phyloP scores from a whole-genome alignment of 2,888 invertebrate species.

The Ferrisia virgata region DNA sequence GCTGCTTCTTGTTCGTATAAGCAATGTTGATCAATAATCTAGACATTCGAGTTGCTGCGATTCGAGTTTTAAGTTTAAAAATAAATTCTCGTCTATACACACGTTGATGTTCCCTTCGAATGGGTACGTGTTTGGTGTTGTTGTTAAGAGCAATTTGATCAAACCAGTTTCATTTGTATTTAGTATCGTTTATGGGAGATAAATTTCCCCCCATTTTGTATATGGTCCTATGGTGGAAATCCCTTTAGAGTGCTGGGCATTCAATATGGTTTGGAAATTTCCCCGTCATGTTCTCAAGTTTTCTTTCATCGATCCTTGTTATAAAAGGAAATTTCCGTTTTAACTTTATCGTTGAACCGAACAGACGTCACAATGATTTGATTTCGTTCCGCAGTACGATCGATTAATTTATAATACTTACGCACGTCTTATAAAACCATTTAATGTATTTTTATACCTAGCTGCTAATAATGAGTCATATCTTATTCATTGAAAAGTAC shows the following conservation, averaged over 20 bases:
- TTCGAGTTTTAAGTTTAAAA: neutral
- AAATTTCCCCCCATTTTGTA: neutral
- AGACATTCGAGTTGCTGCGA: neutral
- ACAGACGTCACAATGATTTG: neutral
- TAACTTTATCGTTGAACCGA: neutral
- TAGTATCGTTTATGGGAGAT: too few species aligned
- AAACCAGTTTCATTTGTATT: neutral
- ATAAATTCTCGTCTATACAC: neutral
- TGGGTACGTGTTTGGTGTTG: too few species aligned
- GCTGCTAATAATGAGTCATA: neutral
- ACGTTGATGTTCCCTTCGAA: neutral
- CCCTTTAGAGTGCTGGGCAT: neutral
- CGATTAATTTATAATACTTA: neutral
- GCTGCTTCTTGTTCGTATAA: too few species aligned
- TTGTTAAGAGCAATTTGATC: neutral
- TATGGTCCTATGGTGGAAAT: neutral
- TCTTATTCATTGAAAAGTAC: neutral
- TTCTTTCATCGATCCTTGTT: too few species aligned
- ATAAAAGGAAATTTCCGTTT: too few species aligned
- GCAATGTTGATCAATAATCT: slow-evolving; percentile 6
- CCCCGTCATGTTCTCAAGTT: too few species aligned
- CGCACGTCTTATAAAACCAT: too few species aligned
- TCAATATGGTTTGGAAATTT: neutral
- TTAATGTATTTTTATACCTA: neutral
- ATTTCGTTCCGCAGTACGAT: neutral